These are phyloP conservation scores for Drosophila leontia DNA, from an alignment of 1,140 invertebrate genomes.

Conservation along the genomic window DNA sequence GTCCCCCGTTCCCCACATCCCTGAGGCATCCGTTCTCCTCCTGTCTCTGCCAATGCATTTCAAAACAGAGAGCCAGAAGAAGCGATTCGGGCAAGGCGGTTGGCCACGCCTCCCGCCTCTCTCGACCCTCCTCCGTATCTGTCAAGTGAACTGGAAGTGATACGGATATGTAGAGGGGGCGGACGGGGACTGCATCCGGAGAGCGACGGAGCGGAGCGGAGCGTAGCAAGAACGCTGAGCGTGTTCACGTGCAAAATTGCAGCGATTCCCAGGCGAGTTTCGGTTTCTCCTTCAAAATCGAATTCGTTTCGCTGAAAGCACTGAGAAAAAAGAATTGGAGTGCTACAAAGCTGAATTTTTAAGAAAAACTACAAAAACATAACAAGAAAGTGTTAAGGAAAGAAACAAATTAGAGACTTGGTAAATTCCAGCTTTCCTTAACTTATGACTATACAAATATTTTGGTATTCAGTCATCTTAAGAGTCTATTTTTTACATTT, in stretches of 20 bases:
- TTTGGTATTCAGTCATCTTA: not conserved
- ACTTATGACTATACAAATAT: not conserved
- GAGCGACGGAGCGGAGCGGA: not conserved
- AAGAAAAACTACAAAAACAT: not conserved
- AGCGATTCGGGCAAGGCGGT: slow-evolving; percentile 47
- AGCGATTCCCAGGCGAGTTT: slow-evolving; percentile 70
- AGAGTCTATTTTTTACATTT: not conserved
- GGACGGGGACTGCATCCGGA: slow-evolving; percentile 4
- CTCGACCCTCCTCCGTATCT: slow-evolving; percentile 52
- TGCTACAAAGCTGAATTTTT: not conserved
- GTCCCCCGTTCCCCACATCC: slow-evolving; percentile 3
- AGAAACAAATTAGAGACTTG: not conserved
- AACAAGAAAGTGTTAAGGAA: not conserved
- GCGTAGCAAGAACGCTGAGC: slow-evolving; percentile 51
- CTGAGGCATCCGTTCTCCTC: slow-evolving; percentile 18
- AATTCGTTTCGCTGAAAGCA: slow-evolving; percentile 44
- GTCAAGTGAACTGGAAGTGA: slow-evolving; percentile 82
- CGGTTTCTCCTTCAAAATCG: slow-evolving; percentile 54
- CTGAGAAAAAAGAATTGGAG: not conserved
- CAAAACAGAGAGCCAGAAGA: slow-evolving; percentile 47
- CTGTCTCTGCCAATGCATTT: slow-evolving; percentile 51
- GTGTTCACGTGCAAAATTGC: slow-evolving; percentile 83
- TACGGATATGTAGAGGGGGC: slow-evolving; percentile 38
- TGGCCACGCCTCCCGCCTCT: slow-evolving; percentile 20
- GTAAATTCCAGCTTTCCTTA: not conserved